Conservation (phyloP, 1,140 invertebrate genomes). For the Triops cancriformis region DNA sequence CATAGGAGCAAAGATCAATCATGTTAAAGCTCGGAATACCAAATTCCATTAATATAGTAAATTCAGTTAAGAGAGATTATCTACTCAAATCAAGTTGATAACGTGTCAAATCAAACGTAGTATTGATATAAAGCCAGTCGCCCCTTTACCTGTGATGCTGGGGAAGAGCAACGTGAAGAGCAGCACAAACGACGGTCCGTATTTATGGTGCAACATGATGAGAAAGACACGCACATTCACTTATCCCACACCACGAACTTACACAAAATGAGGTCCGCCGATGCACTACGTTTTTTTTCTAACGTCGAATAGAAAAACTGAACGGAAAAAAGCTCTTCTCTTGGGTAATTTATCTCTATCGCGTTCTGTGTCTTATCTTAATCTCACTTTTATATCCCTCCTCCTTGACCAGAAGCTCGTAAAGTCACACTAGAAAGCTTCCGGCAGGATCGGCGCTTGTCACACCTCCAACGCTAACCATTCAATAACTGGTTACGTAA, state of each 20-base stretch:
- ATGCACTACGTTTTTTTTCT: not conserved
- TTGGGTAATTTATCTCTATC: not conserved
- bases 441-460: not conserved
- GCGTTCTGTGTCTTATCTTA: not conserved
- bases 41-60: no score
- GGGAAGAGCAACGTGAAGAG: not conserved
- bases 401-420: not conserved
- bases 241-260: not conserved
- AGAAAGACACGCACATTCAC: conserved; percentile 5
- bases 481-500: not conserved
- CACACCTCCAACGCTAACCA: not conserved
- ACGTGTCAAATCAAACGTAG: not conserved
- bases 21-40: no score
- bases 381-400: not conserved
- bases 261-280: not conserved
- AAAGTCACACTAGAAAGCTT: not conserved
- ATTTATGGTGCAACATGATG: conserved; percentile 10
- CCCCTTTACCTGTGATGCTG: not conserved
- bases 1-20: no score
- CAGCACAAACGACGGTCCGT: not conserved
- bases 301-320: not conserved
- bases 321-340: not conserved
- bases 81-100: not conserved
- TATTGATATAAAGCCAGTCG: no score
- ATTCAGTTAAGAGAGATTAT: not conserved